A percentile compares a stretch with the other conserved stretches of the same genome.
phyloP scores from a whole-genome alignment of 2,113 vertebrate species.

The Podilymbus podiceps region DNA sequence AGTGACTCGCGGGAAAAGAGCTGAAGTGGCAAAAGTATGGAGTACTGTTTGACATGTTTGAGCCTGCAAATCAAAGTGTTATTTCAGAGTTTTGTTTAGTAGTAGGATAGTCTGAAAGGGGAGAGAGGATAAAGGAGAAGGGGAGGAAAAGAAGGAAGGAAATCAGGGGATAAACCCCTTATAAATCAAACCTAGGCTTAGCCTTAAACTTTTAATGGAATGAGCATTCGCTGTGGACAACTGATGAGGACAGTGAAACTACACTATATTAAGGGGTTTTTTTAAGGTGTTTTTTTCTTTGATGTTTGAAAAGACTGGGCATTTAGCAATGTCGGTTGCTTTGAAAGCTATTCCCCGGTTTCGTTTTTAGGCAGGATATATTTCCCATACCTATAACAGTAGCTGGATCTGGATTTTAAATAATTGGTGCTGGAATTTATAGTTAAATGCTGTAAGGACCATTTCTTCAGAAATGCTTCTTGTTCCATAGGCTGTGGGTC shows the following conservation, averaged over 20 bases:
- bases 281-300: not conserved
- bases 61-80: conserved; percentile 20
- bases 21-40: not conserved
- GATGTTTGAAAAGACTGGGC: not conserved
- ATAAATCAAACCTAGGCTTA: conserved; percentile 38
- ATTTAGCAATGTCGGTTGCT: not conserved
- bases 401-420: conserved; percentile 32
- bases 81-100: not conserved
- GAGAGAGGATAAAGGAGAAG: not conserved
- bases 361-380: not conserved
- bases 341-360: not conserved
- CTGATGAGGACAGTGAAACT: not conserved
- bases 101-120: conserved; percentile 68
- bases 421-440: conserved; percentile 17
- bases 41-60: not conserved
- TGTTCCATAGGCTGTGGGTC: conserved; percentile 7
- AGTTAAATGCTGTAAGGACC: conserved; percentile 8
- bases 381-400: not conserved
- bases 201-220: conserved; percentile 63
- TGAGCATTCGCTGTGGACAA: not conserved
- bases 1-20: not conserved
- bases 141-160: not conserved
- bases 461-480: not conserved
- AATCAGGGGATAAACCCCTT: not conserved
- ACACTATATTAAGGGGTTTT: not conserved